Percentiles rank a stretch among this genome's conserved stretches.
Conservation (phyloP, 2,113 vertebrate genomes). For the Rhinichthys klamathensis region DNA sequence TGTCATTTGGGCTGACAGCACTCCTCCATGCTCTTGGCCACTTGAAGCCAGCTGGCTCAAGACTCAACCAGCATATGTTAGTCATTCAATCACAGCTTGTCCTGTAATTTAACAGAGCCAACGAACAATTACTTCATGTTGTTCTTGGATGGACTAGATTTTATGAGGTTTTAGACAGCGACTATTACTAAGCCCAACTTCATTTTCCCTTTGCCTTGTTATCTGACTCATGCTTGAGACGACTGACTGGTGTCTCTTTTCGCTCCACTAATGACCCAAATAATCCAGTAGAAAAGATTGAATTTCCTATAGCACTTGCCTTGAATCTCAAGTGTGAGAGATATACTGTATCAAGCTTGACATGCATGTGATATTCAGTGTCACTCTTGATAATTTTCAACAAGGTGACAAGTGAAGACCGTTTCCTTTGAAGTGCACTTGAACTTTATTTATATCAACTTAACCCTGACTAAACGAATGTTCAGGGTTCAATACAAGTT, state of each 20-base stretch:
- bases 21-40: slow-evolving; percentile 19
- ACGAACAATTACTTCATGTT: neutral
- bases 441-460: slow-evolving; percentile 1
- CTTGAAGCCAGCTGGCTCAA: slow-evolving; percentile 48
- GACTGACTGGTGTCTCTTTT: slow-evolving; percentile 65
- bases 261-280: slow-evolving; percentile 56
- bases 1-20: slow-evolving; percentile 20
- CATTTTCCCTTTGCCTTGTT: slow-evolving; percentile 26
- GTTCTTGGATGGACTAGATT: neutral
- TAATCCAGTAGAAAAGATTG: slow-evolving; percentile 56
- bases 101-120: neutral
- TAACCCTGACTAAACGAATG: neutral
- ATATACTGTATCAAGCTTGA: slow-evolving; percentile 17
- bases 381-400: slow-evolving; percentile 14
- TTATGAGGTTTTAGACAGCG: neutral
- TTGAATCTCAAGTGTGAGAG: slow-evolving; percentile 46
- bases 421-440: neutral
- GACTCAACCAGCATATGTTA: neutral
- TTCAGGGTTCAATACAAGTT: neutral
- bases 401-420: neutral
- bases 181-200: neutral
- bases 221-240: slow-evolving; percentile 52
- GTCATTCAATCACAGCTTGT: slow-evolving; percentile 33
- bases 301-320: slow-evolving; percentile 50
- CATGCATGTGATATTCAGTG: slow-evolving; percentile 44